Evolutionary conservation across 1,140 invertebrate genomes (phyloP).

Genomic region (Magallana ariakensis): DNA sequence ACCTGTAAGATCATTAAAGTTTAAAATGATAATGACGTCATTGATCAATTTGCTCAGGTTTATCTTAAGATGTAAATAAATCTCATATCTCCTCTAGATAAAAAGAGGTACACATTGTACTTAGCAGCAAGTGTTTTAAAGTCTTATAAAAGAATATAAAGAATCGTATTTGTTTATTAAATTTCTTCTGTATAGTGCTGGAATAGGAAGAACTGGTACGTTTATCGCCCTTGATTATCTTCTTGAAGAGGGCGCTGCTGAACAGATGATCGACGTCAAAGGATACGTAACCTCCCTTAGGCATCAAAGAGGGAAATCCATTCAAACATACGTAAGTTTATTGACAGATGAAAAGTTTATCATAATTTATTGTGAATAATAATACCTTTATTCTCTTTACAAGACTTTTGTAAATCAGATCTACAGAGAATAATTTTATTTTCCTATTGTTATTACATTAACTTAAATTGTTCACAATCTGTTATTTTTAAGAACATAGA

Average conservation of each 20-base stretch:
- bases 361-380: background rate
- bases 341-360: too few relatives aligned
- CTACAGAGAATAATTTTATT: background rate
- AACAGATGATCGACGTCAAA: conserved; percentile 9
- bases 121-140: too few relatives aligned
- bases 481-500: too few relatives aligned
- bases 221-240: conserved; percentile 19
- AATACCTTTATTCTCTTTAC: background rate
- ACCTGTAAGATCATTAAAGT: too few relatives aligned
- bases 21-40: too few relatives aligned
- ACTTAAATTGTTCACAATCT: background rate
- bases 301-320: background rate
- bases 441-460: background rate
- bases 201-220: background rate
- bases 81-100: too few relatives aligned
- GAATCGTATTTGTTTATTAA: too few relatives aligned
- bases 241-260: conserved; percentile 17
- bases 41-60: too few relatives aligned
- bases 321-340: background rate
- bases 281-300: background rate
- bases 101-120: too few relatives aligned
- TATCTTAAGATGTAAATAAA: too few relatives aligned
- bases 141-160: too few relatives aligned
- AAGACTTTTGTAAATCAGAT: background rate
- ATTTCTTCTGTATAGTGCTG: background rate